A percentile compares a stretch with the other conserved stretches of the same genome.
Conservation (phyloP, 2,888 invertebrate species). For the Chaetogeoica ovagalla region DNA sequence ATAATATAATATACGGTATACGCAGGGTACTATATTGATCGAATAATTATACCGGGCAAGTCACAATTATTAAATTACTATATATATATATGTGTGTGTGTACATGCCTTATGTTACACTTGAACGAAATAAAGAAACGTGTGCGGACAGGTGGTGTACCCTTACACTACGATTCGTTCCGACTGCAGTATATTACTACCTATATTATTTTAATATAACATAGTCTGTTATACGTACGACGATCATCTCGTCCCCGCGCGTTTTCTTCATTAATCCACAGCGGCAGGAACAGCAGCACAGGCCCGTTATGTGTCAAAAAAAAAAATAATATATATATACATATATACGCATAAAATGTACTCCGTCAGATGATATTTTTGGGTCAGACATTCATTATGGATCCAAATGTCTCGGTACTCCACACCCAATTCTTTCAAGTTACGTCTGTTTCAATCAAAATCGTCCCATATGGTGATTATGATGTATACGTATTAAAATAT, state of each 20-base stretch:
- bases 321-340: neutral
- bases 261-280: conserved; percentile 28
- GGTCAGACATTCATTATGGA: conserved; percentile 39
- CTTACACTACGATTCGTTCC: conserved; percentile 46
- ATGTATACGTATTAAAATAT: neutral
- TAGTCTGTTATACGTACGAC: no score
- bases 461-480: conserved; percentile 11
- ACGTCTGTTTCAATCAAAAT: conserved; percentile 37
- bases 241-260: neutral
- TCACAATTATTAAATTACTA: conserved; percentile 47
- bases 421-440: conserved; percentile 35
- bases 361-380: conserved; percentile 23
- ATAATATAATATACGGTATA: neutral
- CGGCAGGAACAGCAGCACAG: neutral
- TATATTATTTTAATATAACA: neutral
- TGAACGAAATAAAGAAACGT: neutral
- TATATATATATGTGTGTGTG: neutral
- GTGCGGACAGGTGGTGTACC: conserved; percentile 40
- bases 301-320: conserved; percentile 18
- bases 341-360: neutral
- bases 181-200: neutral
- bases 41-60: conserved; percentile 41
- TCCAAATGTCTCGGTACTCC: conserved; percentile 1
- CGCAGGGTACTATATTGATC: conserved; percentile 31
- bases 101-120: conserved; percentile 28